Percentiles rank a stretch among this genome's conserved stretches.
phyloP scores from a whole-genome alignment of 2,113 vertebrate species.

The Carassius gibelio region DNA sequence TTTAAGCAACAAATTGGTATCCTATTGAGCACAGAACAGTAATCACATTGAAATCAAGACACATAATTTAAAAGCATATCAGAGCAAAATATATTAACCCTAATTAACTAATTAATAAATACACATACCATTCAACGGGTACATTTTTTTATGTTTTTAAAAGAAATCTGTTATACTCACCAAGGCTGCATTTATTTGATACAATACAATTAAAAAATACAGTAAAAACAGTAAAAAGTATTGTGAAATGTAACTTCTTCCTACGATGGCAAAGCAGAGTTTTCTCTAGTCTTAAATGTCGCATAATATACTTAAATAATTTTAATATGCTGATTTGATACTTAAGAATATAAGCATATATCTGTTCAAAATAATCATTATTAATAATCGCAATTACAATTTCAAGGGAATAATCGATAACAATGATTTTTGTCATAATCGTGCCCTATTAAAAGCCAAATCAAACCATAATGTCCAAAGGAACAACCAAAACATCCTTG shows the following conservation, averaged over 20 bases:
- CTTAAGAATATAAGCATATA: too few species aligned
- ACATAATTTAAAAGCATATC: conserved; percentile 30
- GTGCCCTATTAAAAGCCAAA: too few species aligned
- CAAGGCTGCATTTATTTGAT: background rate
- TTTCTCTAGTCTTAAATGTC: too few species aligned
- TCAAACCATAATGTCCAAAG: background rate
- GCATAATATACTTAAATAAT: too few species aligned
- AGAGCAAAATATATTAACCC: background rate
- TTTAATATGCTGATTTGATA: too few species aligned
- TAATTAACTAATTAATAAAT: background rate
- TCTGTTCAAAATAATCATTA: too few species aligned
- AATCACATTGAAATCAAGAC: conserved; percentile 50
- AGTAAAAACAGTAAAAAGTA: background rate
- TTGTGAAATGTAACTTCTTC: background rate
- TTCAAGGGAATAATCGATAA: too few species aligned
- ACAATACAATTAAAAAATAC: background rate
- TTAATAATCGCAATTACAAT: too few species aligned
- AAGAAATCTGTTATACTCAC: background rate
- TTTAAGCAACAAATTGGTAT: conserved; percentile 62
- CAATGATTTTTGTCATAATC: too few species aligned
- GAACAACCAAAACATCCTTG: background rate
- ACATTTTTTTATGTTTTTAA: background rate
- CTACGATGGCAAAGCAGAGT: too few species aligned
- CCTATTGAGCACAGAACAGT: conserved; percentile 56
- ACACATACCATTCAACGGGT: background rate